phyloP scores from a whole-genome alignment of 2,113 vertebrate species.

The Chunga burmeisteri region DNA sequence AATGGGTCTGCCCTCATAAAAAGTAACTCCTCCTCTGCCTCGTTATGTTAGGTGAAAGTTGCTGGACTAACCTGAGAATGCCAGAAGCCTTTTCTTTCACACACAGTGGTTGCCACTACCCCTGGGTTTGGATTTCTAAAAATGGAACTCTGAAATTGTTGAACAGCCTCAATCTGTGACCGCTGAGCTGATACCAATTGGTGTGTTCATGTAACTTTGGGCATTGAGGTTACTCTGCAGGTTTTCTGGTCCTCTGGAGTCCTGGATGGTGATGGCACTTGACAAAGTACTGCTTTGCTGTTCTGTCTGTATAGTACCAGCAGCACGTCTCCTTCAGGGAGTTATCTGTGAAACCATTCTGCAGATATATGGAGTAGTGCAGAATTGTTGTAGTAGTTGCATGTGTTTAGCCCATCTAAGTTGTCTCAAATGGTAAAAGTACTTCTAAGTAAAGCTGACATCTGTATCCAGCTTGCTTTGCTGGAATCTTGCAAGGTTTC shows the following conservation, averaged over 20 bases:
- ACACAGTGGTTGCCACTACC: not conserved
- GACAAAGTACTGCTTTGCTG: not conserved
- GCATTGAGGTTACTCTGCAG: not conserved
- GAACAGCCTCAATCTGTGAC: accelerated
- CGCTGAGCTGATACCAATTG: not conserved
- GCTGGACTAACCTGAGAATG: not conserved
- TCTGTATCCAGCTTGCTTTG: not conserved
- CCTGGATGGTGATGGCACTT: not conserved
- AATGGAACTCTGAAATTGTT: not conserved
- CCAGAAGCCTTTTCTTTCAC: not conserved
- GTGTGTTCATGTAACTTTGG: not conserved
- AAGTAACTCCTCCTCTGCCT: not conserved
- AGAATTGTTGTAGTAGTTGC: not conserved
- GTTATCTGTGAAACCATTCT: not conserved
- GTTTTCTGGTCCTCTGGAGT: not conserved
- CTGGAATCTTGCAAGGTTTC: not conserved
- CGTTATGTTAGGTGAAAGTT: not conserved
- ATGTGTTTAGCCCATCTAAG: not conserved
- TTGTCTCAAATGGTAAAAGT: not conserved
- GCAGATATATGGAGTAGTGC: not conserved
- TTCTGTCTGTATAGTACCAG: not conserved
- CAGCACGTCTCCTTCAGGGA: not conserved
- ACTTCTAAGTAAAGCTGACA: not conserved
- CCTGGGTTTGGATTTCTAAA: not conserved
- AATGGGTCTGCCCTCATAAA: not conserved